Base-by-base conservation (phyloP, 2,888 invertebrate genomes). In the Heliothis peltigera region DNA sequence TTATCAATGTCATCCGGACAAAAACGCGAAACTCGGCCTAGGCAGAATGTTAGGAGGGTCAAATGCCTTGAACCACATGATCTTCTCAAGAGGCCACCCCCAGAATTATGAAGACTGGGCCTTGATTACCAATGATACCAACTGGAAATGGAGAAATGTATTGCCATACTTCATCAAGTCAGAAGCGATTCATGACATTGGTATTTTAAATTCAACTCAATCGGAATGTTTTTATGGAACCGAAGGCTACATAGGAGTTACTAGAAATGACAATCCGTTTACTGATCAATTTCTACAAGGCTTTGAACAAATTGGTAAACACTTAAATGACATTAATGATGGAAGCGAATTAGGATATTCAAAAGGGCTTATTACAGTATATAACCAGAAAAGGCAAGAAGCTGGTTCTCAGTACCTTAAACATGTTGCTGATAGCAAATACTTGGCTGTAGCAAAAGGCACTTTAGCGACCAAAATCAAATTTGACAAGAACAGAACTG, bases 31-130 rank as follows among this genome's bases (percentile, higher is more conserved):
- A 0, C 47, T 75, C 6, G 32, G 46, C 3, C 18, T 60, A 44
- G 77, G 77, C 0, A 52, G 52, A 25, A 70, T 77, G 70, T 55
- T 79, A 28, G 77, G 79, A 19, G 79, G 79, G 39, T 46, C 77
- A 7, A 42, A 70, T 8, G 53, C 60, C 0, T n/a, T 69, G 4
- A 62, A 70, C 28, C 64, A 56, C 22, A 65, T 79, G 64, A 0
- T 71, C 4, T 73, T 73, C 43, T 68, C 79, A 1, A 49, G 62
- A 60, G 79, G 79, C 17, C 42, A 73, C 22, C 21, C 51, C 2
- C 6, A 43, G 1, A 65, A 56, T 25, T 80, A 43, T 35, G 47
- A 77, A n/a, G 18, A 71, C 5, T 79, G 75, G 72, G 52, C 32
- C 43, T 10, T 46, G 10, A 61, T 69, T 21, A 71, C 69, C 0